A percentile compares a stretch with the other conserved stretches of the same genome.
phyloP scores from a whole-genome alignment of 1,140 invertebrate species.

The Triops cancriformis region DNA sequence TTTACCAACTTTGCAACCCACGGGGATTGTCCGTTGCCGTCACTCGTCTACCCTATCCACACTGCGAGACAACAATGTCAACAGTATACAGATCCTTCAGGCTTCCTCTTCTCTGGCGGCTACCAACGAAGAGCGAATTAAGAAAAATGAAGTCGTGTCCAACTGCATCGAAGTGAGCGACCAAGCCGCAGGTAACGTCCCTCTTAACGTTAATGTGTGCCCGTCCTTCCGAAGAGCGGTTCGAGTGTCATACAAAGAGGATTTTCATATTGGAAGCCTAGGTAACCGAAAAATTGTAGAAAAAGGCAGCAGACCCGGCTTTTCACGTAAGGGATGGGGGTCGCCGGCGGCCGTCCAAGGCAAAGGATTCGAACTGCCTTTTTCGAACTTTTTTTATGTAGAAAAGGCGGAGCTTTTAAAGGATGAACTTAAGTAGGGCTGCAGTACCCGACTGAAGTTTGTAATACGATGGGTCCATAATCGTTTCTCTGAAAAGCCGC shows the following conservation, averaged over 20 bases:
- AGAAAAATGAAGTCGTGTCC: not conserved
- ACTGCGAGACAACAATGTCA: conserved; percentile 7
- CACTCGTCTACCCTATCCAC: conserved; percentile 13
- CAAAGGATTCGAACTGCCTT: too few relatives aligned
- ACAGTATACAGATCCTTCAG: not conserved
- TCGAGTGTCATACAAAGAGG: too few relatives aligned
- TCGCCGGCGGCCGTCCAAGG: too few relatives aligned
- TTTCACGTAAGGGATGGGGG: too few relatives aligned
- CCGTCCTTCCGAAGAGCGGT: too few relatives aligned
- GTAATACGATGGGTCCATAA: not conserved
- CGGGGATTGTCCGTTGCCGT: conserved; percentile 14
- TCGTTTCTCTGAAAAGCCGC: not conserved
- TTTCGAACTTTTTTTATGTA: too few relatives aligned
- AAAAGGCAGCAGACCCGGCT: too few relatives aligned
- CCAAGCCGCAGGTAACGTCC: not conserved
- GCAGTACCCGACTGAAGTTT: too few relatives aligned
- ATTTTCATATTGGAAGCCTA: too few relatives aligned
- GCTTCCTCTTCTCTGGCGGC: not conserved
- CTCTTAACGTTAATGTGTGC: not conserved
- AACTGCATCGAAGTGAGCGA: not conserved
- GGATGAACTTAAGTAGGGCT: too few relatives aligned
- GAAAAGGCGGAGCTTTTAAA: too few relatives aligned
- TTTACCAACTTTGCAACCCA: conserved; percentile 4
- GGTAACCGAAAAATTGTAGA: too few relatives aligned
- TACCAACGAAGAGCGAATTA: conserved; percentile 4